Conservation (phyloP, 2,888 invertebrate genomes). For the Panzeria rudis region DNA sequence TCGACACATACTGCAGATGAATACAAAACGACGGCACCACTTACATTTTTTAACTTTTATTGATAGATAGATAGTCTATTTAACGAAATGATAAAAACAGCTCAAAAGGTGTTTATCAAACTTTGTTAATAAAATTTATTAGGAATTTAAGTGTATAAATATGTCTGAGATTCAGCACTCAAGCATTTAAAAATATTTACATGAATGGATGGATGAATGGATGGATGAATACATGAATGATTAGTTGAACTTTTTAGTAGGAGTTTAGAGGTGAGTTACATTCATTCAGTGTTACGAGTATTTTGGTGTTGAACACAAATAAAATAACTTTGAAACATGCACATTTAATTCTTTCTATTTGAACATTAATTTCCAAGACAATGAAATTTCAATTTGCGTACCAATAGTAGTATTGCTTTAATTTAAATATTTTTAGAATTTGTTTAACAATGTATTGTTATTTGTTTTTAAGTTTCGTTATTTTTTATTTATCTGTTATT, state of each 20-base stretch:
- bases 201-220: not conserved
- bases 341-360: constrained; percentile 30
- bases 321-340: constrained; percentile 21
- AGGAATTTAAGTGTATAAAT: not conserved
- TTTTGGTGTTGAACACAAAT: constrained; percentile 11
- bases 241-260: not conserved
- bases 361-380: constrained; percentile 46
- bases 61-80: constrained; percentile 12
- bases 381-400: constrained; percentile 68
- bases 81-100: not conserved
- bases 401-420: constrained; percentile 65
- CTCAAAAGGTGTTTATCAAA: constrained; percentile 43
- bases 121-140: constrained; percentile 11
- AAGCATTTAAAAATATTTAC: constrained; percentile 25
- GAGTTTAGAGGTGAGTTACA: not conserved
- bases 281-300: too few relatives aligned
- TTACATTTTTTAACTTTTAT: constrained; percentile 3
- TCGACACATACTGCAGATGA: not conserved
- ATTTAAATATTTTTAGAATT: constrained; percentile 41
- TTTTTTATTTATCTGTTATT: constrained; percentile 28
- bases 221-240: not conserved
- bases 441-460: constrained; percentile 43
- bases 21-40: constrained; percentile 15
- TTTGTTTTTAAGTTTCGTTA: constrained; percentile 39
- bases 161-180: not conserved